phyloP scores from a whole-genome alignment of 1,140 invertebrate genomes.

The Nasonia vitripennis region DNA sequence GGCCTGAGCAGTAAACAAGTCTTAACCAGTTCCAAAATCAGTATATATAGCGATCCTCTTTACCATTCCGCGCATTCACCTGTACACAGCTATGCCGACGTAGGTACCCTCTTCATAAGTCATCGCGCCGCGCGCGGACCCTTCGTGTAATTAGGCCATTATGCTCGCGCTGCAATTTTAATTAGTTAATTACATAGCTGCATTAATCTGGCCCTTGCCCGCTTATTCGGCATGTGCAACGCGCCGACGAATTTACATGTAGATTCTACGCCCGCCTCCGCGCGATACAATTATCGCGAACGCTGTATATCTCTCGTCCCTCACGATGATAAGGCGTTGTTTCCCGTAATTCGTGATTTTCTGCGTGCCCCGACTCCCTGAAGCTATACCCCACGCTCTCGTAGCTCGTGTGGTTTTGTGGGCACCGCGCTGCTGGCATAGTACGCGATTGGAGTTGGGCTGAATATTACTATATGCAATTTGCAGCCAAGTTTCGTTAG shows the following conservation, averaged over 20 bases:
- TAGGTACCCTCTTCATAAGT: background rate
- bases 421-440: too few relatives aligned
- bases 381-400: too few relatives aligned
- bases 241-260: conserved; percentile 12
- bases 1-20: too few relatives aligned
- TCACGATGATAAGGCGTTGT: background rate
- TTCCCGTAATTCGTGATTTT: background rate
- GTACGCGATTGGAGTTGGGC: too few relatives aligned
- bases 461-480: too few relatives aligned
- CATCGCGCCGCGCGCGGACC: background rate
- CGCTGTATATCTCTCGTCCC: background rate
- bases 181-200: background rate
- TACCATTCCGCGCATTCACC: background rate
- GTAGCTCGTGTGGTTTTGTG: too few relatives aligned
- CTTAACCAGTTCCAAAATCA: too few relatives aligned
- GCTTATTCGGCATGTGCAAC: background rate
- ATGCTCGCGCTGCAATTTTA: background rate
- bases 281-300: background rate
- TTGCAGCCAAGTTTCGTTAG: too few relatives aligned
- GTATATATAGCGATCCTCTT: too few relatives aligned
- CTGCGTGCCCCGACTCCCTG: background rate
- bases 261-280: background rate
- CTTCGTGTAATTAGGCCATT: background rate
- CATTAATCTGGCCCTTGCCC: background rate
- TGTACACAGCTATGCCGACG: background rate